phyloP scores from a whole-genome alignment of 2,113 vertebrate species.

The Orientallactaga bullata region DNA sequence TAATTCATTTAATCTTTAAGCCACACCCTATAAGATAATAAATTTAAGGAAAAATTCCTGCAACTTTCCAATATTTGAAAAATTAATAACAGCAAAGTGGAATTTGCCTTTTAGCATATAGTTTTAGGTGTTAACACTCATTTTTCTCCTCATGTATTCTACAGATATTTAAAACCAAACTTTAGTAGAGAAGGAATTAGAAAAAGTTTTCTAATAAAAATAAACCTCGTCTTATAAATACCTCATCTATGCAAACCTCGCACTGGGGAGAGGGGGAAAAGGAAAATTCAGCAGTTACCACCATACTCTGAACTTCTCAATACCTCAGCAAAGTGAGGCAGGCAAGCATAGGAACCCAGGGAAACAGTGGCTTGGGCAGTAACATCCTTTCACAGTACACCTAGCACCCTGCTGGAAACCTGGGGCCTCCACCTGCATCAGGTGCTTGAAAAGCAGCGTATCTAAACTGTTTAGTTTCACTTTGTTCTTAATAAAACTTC shows the following conservation, averaged over 20 bases:
- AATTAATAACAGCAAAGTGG: constrained; percentile 23
- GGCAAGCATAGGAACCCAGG: too few species aligned
- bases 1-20: constrained; percentile 57
- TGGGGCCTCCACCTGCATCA: too few species aligned
- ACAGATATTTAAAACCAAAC: constrained; percentile 52
- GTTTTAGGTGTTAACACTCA: constrained; percentile 36
- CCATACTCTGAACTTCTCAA: neutral
- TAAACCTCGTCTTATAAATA: constrained; percentile 19
- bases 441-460: too few species aligned
- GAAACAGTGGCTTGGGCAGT: too few species aligned
- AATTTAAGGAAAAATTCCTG: constrained; percentile 44
- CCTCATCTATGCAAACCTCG: neutral
- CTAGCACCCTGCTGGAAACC: too few species aligned
- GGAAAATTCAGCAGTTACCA: neutral
- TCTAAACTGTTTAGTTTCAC: too few species aligned
- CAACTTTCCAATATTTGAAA: constrained; percentile 39
- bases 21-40: neutral
- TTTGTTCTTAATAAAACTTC: too few species aligned
- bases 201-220: constrained; percentile 45
- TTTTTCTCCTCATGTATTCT: neutral
- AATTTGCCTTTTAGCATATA: neutral
- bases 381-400: too few species aligned
- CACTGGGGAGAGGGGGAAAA: neutral
- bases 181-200: constrained; percentile 32
- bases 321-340: neutral